Evolutionary conservation across 1,140 invertebrate genomes (phyloP).

Genomic region (Apis dorsata): DNA sequence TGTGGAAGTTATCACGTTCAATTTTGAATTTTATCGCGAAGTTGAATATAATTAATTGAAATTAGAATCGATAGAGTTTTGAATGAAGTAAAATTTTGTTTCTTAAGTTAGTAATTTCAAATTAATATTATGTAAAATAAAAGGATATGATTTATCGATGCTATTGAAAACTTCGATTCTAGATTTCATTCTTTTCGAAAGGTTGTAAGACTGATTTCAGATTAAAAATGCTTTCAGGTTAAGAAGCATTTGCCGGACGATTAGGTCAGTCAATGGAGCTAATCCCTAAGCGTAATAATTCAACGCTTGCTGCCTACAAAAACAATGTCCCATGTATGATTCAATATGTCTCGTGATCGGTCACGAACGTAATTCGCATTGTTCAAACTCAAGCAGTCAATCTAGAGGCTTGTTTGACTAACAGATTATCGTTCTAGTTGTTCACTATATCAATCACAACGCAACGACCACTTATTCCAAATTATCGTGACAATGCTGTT

Average conservation of each 20-base stretch:
- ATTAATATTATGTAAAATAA: too few species aligned
- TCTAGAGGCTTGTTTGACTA: conserved; percentile 10
- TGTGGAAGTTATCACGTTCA: too few species aligned
- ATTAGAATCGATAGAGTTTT: too few species aligned
- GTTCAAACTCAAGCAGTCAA: not conserved
- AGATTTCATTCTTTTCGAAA: too few species aligned
- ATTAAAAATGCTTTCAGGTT: not conserved
- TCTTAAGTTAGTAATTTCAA: too few species aligned
- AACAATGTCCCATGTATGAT: conserved; percentile 6
- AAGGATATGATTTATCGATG: too few species aligned
- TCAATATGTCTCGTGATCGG: conserved; percentile 1
- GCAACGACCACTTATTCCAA: not conserved
- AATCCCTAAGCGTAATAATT: too few species aligned
- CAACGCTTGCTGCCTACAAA: not conserved
- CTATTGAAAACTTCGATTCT: not conserved
- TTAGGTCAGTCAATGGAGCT: not conserved
- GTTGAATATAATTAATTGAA: too few species aligned
- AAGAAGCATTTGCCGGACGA: not conserved
- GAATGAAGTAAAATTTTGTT: too few species aligned
- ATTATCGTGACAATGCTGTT: not conserved
- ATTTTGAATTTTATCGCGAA: too few species aligned
- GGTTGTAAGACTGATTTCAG: too few species aligned
- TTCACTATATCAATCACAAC: not conserved
- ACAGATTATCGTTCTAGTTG: not conserved
- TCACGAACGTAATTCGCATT: conserved; percentile 14